Percentiles rank a stretch among this genome's conserved stretches.
Evolutionary conservation across 2,797 vertebrate species (phyloP).

Genomic region (Varecia variegata): DNA sequence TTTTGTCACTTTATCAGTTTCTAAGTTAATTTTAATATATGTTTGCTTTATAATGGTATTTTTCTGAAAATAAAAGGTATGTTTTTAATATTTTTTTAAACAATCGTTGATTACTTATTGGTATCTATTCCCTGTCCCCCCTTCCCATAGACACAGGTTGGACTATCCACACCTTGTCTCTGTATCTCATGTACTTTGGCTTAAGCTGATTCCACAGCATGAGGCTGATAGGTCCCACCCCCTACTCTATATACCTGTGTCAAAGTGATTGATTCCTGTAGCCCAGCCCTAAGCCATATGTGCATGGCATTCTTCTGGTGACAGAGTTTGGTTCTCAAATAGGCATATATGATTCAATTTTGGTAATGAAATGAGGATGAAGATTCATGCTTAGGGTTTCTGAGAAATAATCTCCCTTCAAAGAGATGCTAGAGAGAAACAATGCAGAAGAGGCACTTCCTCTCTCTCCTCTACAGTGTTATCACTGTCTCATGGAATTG

Average conservation of each 20-base stretch:
- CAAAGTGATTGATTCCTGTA: not conserved
- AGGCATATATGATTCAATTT: not conserved
- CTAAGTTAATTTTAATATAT: not conserved
- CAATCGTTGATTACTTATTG: not conserved
- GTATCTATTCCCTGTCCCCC: rapidly evolving
- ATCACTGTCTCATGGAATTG: not conserved
- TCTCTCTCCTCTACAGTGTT: not conserved
- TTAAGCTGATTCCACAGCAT: not conserved
- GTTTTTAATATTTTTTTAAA: not conserved
- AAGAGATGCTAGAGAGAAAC: not conserved
- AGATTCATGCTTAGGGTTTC: not conserved
- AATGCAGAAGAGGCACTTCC: not conserved
- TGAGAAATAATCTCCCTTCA: not conserved
- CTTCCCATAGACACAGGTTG: not conserved
- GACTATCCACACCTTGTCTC: not conserved
- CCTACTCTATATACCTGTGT: not conserved
- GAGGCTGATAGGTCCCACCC: not conserved
- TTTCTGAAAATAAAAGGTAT: not conserved
- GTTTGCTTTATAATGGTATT: not conserved
- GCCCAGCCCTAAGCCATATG: not conserved
- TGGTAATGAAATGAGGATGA: not conserved
- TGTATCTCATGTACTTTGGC: not conserved
- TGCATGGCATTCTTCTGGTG: not conserved
- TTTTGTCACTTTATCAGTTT: not conserved
- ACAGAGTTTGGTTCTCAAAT: not conserved